Conservation (phyloP, 1,140 invertebrate genomes). For the Drosophila ercepeae region DNA sequence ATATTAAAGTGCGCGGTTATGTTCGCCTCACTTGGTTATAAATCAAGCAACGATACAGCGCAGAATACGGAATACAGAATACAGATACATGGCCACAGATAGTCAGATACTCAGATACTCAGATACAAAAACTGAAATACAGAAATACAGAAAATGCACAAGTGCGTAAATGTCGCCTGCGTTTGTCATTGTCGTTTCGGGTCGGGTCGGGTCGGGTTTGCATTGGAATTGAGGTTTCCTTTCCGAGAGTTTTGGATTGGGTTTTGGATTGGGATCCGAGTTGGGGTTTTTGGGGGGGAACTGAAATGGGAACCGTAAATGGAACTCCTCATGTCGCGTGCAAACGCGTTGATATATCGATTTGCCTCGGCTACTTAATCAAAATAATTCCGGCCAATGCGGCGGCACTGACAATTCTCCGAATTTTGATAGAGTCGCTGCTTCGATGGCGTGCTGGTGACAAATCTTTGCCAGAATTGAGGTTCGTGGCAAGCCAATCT, state of each 20-base stretch:
- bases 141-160: constrained; percentile 6
- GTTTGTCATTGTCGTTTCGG: constrained; percentile 40
- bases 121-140: not conserved
- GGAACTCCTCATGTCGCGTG: constrained; percentile 41
- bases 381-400: constrained; percentile 65
- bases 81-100: constrained; percentile 22
- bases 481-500: constrained; percentile 40
- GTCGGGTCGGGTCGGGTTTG: constrained; percentile 3
- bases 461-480: constrained; percentile 33
- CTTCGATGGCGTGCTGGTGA: constrained; percentile 2
- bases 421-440: constrained; percentile 62
- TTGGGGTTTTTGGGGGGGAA: not conserved
- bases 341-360: constrained; percentile 75
- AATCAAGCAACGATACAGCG: constrained; percentile 57
- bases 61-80: constrained; percentile 7
- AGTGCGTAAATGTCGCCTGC: constrained; percentile 43
- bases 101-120: not conserved
- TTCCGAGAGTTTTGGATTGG: constrained; percentile 13
- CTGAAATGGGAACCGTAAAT: not conserved
- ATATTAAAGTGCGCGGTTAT: constrained; percentile 73
- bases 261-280: constrained; percentile 7
- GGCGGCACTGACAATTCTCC: constrained; percentile 57
- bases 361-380: constrained; percentile 70
- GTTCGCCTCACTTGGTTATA: constrained; percentile 49
- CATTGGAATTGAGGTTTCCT: constrained; percentile 22